A percentile compares a stretch with the other conserved stretches of the same genome.
phyloP scores from a whole-genome alignment of 2,797 vertebrate genomes.

The Phataginus tetradactyla region DNA sequence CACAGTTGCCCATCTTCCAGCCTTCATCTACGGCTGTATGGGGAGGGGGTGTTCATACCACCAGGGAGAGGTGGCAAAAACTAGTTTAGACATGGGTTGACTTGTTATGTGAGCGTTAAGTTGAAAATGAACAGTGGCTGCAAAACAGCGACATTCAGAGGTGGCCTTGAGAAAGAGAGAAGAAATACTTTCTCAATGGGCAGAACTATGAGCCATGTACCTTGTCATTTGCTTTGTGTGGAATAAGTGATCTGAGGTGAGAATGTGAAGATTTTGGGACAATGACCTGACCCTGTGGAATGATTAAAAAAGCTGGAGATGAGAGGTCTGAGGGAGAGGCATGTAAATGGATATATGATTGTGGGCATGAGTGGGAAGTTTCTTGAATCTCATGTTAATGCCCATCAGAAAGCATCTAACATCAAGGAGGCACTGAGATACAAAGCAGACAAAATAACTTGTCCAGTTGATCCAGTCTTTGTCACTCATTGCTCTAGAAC shows the following conservation, averaged over 20 bases:
- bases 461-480: not conserved
- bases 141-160: not conserved
- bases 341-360: not conserved
- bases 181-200: not conserved
- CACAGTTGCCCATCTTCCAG: not conserved
- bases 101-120: not conserved
- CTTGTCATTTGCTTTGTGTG: not conserved
- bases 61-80: not conserved
- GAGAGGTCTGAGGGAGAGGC: not conserved
- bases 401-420: not conserved
- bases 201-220: not conserved
- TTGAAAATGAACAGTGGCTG: not conserved
- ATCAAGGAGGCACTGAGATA: not conserved
- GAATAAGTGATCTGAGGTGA: not conserved
- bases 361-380: not conserved
- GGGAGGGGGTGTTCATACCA: not conserved
- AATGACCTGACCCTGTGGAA: not conserved
- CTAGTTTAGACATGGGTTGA: not conserved
- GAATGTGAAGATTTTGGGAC: not conserved
- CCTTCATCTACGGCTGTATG: not conserved
- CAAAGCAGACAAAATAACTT: not conserved
- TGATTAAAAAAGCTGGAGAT: not conserved
- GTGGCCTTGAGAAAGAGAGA: not conserved
- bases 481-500: not conserved
- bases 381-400: not conserved